Evolutionary conservation across 2,113 vertebrate species (phyloP), one percentile per base, ranked within the genome.

Genomic region (Cheirogaleus medius): DNA sequence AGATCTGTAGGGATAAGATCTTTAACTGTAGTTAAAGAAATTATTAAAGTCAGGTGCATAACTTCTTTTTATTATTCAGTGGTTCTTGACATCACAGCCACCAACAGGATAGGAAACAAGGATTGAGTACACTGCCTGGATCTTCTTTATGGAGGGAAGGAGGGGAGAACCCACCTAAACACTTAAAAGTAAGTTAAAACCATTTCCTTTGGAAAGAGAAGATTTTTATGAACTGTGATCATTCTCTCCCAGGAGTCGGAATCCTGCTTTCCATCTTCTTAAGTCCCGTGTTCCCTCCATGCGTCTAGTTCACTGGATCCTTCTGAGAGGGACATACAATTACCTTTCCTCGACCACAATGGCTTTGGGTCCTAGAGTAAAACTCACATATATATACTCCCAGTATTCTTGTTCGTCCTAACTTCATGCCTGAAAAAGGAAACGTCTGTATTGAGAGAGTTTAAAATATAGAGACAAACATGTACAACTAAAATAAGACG

Each of bases 151-250:
- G 44, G 39, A 69, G 32, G 49, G 8, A n/a, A 81, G 77, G 64
- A 81, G 77, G 32, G 32, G 63, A 86, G 42, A 92, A 34, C 15
- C 86, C 60, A 58, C 63, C 78, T 47, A 85, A 90, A 85, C 60
- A 49, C 32, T 85, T 96, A 92, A 86, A 94, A 94, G 74, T 69
- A 83, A 97, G 89, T 91, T 71, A 49, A 97, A 97, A 87, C 89
- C 83, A 69, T 87, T 96, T 96, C 97, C 87, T 96, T 87, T 60
- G 69, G 86, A 90, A 97, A 95, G 93, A 91, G 91, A 96, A 60
- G 74, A 66, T 52, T 83, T 97, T 96, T 90, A 94, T 91, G 93
- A 92, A 60, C 93, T 91, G 86, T 77, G 98, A 94, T 74, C 77
- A 18, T 91, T 94, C 71, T 94, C 87, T 91, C 89, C 47, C 77